Evolutionary conservation across 2,888 invertebrate species (phyloP), one percentile per base, ranked within the genome.

Genomic region (Dendrolimus houi): DNA sequence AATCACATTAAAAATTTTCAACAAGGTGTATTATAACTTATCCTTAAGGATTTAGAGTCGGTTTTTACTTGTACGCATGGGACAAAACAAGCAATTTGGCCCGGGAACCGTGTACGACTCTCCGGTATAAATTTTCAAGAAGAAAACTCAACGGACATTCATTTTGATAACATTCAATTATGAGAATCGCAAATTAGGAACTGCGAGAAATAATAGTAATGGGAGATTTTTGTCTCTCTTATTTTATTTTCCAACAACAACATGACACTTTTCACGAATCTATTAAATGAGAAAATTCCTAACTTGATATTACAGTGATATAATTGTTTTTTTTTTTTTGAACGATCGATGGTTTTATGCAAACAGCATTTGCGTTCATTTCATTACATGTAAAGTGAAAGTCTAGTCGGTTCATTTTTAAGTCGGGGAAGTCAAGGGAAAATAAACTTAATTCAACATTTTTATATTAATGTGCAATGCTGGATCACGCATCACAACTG

Each of bases 161-260:
- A 69, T 79, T 77, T 72, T 74, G 77, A 81, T 76, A 81, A 75
- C 72, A 76, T 81, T 80, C 77, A 81, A 82, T 82, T 81, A 81
- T 71, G 70, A 75, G 72, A 72, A 74, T 76, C 73, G 68, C 74
- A 75, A 79, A 77, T 80, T 78, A 79, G 73, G 70, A 65, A 66
- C 64, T 41, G 56, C 54, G 61, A 58, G 60, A 58, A 54, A 60
- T 63, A 61, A 62, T 67, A 68, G 64, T 70, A 66, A 69, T 64
- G 62, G 63, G 54, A 56, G 41, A 60, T 61, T 64, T 61, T 68
- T 14, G n/a, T 59, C 52, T 41, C 55, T 14, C 12, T 47, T 47
- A 10, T 47, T 47, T 47, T 47, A 12, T 29, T 29, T 29, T 29
- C 29, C 29, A 29, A 29, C 6, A 29, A 29, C 29, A 29, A 29